These are phyloP conservation scores for Sycophila texana DNA, from an alignment of 2,888 invertebrate species.

Conservation along the genomic window DNA sequence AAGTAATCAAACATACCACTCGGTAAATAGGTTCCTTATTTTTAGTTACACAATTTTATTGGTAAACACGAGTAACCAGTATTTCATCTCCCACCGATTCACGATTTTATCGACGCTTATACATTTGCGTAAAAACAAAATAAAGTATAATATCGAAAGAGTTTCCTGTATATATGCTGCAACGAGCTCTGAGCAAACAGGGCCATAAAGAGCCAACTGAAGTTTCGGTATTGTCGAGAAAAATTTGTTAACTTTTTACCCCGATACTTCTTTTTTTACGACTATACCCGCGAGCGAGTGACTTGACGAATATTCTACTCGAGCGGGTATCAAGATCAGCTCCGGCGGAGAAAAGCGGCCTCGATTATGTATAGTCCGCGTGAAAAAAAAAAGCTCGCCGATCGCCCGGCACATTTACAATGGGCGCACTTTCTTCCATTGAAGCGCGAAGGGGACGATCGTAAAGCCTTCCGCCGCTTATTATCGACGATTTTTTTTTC, in stretches of 20 bases:
- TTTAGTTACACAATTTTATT: too few relatives aligned
- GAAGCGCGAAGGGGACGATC: neutral
- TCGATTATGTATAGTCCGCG: neutral
- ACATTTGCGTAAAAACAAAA: neutral
- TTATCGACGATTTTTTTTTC: slow-evolving; percentile 1
- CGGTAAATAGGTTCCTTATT: too few relatives aligned
- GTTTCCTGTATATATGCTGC: neutral
- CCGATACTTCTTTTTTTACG: neutral
- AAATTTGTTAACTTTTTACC: slow-evolving; percentile 10
- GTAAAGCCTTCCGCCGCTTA: neutral
- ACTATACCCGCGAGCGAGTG: neutral
- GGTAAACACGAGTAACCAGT: neutral
- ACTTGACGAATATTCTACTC: slow-evolving; percentile 49
- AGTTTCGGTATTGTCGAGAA: neutral
- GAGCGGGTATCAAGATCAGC: slow-evolving; percentile 53
- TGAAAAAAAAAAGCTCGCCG: slow-evolving; percentile 23
- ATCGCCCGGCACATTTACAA: neutral
- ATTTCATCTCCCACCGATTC: neutral
- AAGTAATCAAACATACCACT: too few relatives aligned
- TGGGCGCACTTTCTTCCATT: slow-evolving; percentile 20
- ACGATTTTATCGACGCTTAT: neutral
- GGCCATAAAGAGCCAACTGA: neutral
- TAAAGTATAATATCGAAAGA: neutral
- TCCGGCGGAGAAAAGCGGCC: slow-evolving; percentile 12
- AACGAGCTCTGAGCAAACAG: neutral